Percentiles rank a stretch among this genome's conserved stretches.
Conservation (phyloP, 2,888 invertebrate genomes). For the Sesia bembeciformis region DNA sequence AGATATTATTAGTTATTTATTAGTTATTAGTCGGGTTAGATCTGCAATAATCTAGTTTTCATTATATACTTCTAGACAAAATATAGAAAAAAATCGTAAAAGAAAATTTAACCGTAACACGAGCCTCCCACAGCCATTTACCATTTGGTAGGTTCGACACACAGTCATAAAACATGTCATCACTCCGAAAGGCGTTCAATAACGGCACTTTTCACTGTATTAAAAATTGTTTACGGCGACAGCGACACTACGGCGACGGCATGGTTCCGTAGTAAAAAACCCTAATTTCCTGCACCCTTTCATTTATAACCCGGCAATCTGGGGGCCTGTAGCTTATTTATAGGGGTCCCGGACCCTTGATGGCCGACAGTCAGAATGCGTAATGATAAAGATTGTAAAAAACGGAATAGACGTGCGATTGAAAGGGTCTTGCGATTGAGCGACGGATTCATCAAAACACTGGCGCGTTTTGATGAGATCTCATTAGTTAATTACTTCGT, state of each 20-base stretch:
- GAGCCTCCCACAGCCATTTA: too few species aligned
- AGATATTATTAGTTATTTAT: too few species aligned
- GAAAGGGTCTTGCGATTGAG: not conserved
- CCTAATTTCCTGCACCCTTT: conserved; percentile 74
- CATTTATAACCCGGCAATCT: conserved; percentile 71
- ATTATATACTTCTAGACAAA: too few species aligned
- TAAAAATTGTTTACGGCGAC: conserved; percentile 64
- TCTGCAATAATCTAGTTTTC: too few species aligned
- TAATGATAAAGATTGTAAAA: conserved; percentile 67
- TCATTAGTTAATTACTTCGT: too few species aligned
- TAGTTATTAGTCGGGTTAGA: too few species aligned
- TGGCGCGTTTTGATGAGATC: too few species aligned
- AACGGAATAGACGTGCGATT: conserved; percentile 28
- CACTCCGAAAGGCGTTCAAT: conserved; percentile 30
- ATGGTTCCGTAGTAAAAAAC: conserved; percentile 65
- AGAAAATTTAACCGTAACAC: too few species aligned
- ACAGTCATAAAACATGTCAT: conserved; percentile 37
- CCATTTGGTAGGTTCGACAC: too few species aligned
- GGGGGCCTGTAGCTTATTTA: conserved; percentile 66
- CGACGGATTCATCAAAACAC: not conserved
- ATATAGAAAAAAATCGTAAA: too few species aligned
- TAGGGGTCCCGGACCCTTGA: conserved; percentile 62
- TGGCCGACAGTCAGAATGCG: conserved; percentile 63
- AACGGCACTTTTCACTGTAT: conserved; percentile 43
- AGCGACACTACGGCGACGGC: conserved; percentile 39